Base-by-base conservation (phyloP, 2,797 vertebrate species). In the Pogoniulus pusillus region DNA sequence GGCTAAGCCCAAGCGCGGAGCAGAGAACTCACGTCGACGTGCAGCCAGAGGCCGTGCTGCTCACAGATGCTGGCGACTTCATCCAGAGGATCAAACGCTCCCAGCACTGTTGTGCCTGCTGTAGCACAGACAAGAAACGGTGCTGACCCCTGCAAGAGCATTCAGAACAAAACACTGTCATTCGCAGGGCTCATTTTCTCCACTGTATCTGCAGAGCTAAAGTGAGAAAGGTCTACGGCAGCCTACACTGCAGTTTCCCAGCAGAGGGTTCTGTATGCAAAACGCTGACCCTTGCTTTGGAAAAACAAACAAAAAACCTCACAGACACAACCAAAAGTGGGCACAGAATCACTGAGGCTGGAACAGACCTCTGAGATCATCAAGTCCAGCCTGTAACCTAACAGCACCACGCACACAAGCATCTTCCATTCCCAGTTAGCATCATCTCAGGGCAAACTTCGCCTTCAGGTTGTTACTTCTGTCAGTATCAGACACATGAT, bases 71-170 rank as follows among this genome's bases (percentile, higher is more conserved):
- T 96, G 1, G 98, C 98, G 34, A 98, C 98, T 90, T 97, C 95
- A 75, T 98, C 97, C 85, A 98, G 95, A 84, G 98, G 98, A 95
- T 98, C 98, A 62, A 98, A 99, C 15, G 98, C 98, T 85, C 98
- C 98, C 79, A 98, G 85, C 27, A 98, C 98, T 0, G 98, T 98
- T 55, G 98, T 98, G 30, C 98, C 98, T 73, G 98, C 97, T 4
- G 98, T 98, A 93, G 98, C 97, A 84, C 98, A 98, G 75, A 98
- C 98, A 60, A 98, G 97, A 96, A 98, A 98, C 3, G 98, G 98
- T 59, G 93, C 94, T 69, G 98, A 97, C 49, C 98, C 98, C 98
- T 98, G 96, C 72, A 71, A 87, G 6, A 95, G 86, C 73, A 97
- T 82, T 70, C 79, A 91, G 89, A 71, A 85, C 34, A 77, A 90